Evolutionary conservation across 2,113 vertebrate genomes (phyloP).

Genomic region (Corythornis cristatus): DNA sequence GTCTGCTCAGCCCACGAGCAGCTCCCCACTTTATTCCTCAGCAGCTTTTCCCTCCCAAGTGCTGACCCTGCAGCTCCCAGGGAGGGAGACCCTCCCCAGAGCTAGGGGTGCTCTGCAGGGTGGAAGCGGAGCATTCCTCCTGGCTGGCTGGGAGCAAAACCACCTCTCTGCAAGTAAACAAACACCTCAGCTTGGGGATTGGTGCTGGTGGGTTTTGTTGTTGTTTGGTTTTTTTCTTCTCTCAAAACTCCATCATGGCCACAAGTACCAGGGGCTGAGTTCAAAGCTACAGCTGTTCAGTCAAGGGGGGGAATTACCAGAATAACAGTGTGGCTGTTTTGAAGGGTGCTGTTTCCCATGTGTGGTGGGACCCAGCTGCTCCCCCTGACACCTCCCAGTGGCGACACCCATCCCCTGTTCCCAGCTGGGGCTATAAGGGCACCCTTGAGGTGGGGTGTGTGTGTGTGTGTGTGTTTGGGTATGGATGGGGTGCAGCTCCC

Average conservation of each 20-base stretch:
- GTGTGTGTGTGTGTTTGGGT: not conserved
- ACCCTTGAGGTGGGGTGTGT: no score
- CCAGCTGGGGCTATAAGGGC: rapidly evolving
- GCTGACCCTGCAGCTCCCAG: not conserved
- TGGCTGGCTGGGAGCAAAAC: not conserved
- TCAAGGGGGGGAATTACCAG: not conserved
- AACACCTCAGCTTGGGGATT: not conserved
- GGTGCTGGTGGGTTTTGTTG: not conserved
- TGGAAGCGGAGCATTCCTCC: not conserved
- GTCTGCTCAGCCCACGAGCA: not conserved
- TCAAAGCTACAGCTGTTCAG: not conserved
- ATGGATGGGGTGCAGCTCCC: rapidly evolving
- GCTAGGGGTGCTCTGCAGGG: rapidly evolving
- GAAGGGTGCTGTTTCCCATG: not conserved
- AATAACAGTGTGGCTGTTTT: rapidly evolving
- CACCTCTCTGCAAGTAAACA: not conserved
- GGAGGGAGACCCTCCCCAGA: rapidly evolving
- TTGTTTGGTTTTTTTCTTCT: not conserved
- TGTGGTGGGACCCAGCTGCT: not conserved
- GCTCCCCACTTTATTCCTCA: not conserved
- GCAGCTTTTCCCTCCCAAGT: rapidly evolving
- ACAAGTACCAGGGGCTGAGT: not conserved
- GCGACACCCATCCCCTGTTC: not conserved
- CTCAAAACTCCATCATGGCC: not conserved
- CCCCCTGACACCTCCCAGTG: rapidly evolving